Evolutionary conservation across 1,140 invertebrate genomes (phyloP).

Genomic region (Macrobrachium nipponense): DNA sequence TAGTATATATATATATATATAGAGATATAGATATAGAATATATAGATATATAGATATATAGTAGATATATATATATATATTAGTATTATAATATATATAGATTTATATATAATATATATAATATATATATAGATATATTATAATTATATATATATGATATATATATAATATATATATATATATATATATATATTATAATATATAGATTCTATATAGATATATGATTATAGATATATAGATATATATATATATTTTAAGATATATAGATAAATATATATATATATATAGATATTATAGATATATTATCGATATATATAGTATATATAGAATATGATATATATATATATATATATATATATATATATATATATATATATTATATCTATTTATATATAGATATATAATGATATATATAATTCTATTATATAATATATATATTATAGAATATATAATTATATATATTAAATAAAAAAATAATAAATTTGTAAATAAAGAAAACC

Average conservation of each 20-base stretch:
- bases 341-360: conserved; percentile 12
- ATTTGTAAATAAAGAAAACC: neutral
- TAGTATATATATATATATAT: neutral
- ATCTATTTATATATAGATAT: neutral
- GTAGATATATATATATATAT: neutral
- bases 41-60: conserved; percentile 1
- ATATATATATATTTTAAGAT: neutral
- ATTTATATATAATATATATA: neutral
- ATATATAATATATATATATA: conserved; percentile 11
- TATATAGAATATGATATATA: neutral
- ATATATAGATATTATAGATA: neutral
- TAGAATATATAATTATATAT: neutral
- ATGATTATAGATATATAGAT: conserved; percentile 13
- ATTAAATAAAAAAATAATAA: neutral
- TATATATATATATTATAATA: too few species aligned
- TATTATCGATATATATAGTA: neutral
- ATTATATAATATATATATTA: neutral
- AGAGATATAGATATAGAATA: neutral
- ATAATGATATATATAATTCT: too few species aligned
- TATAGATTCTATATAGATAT: conserved; percentile 19
- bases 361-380: neutral
- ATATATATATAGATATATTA: neutral
- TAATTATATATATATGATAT: neutral
- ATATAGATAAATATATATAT: neutral
- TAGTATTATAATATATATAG: neutral